phyloP scores from a whole-genome alignment of 2,797 vertebrate species.

The Chaetophractus vellerosus region DNA sequence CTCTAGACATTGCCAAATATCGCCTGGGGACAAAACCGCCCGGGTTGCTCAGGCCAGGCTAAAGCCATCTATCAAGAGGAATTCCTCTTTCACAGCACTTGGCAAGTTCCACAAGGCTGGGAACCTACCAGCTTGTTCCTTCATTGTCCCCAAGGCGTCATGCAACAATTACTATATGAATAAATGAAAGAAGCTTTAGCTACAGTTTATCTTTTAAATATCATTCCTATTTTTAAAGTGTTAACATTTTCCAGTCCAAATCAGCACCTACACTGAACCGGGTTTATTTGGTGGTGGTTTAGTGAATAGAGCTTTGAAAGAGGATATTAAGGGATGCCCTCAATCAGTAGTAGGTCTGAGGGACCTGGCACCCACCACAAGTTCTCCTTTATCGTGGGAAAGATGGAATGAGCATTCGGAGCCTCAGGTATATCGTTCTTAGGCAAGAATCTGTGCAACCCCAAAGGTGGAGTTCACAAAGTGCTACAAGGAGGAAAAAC shows the following conservation, averaged over 20 bases:
- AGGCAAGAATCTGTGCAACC: not conserved
- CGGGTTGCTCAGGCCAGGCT: not conserved
- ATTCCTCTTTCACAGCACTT: not conserved
- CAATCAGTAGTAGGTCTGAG: not conserved
- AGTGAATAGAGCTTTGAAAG: not conserved
- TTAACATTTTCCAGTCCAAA: slow-evolving; percentile 22
- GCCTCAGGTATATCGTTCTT: not conserved
- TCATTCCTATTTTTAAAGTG: not conserved
- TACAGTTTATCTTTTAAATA: not conserved
- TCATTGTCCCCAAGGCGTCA: not conserved
- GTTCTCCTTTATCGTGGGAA: not conserved
- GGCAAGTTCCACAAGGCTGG: not conserved
- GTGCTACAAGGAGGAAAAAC: not conserved
- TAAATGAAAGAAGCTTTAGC: not conserved
- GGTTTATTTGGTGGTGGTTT: not conserved
- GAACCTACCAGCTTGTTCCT: not conserved
- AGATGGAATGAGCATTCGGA: not conserved
- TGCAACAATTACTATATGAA: not conserved
- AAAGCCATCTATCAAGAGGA: not conserved
- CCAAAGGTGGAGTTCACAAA: not conserved
- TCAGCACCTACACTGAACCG: not conserved
- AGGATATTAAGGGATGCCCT: not conserved
- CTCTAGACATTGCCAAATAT: not conserved
- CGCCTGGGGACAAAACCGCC: not conserved
- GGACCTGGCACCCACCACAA: not conserved